These are phyloP conservation scores for Fissipunctia ypsillon DNA, from an alignment of 2,888 invertebrate genomes.

Conservation along the genomic window DNA sequence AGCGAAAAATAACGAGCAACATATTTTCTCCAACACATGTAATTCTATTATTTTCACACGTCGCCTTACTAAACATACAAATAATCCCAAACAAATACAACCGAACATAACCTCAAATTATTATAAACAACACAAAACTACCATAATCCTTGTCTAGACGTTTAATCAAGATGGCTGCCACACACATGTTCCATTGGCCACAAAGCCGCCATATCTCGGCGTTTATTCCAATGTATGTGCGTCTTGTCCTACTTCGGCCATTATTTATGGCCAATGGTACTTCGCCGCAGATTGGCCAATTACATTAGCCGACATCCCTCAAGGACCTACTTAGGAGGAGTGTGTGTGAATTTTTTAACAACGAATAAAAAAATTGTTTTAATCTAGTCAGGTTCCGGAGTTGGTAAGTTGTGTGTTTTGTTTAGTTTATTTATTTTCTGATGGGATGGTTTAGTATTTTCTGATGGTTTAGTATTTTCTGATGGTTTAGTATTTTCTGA, in stretches of 20 bases:
- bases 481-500: constrained; percentile 17
- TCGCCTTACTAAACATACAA: constrained; percentile 17
- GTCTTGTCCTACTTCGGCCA: constrained; percentile 67
- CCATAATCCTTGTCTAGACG: constrained; percentile 56
- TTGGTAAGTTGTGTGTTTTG: constrained; percentile 22
- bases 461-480: not conserved
- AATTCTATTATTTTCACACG: not conserved
- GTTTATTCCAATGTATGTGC: constrained; percentile 66
- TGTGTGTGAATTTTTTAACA: constrained; percentile 68
- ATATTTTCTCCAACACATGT: not conserved
- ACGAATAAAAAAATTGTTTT: constrained; percentile 62
- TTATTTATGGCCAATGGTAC: constrained; percentile 67
- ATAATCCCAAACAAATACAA: constrained; percentile 20
- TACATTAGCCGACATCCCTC: constrained; percentile 67
- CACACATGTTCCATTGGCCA: constrained; percentile 42
- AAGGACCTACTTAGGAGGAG: constrained; percentile 64
- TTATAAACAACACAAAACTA: constrained; percentile 37
- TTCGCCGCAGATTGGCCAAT: constrained; percentile 70
- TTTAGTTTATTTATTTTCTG: constrained; percentile 22
- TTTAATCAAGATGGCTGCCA: constrained; percentile 57
- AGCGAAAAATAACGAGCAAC: too few species aligned
- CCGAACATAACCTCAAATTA: constrained; percentile 35
- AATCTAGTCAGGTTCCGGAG: constrained; percentile 52
- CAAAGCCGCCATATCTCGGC: constrained; percentile 64
- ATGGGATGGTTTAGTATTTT: not conserved